Percentiles rank a stretch among this genome's conserved stretches.
These are phyloP conservation scores for Rhodinocichla rosea DNA, from an alignment of 2,113 vertebrate species.

Conservation along the genomic window DNA sequence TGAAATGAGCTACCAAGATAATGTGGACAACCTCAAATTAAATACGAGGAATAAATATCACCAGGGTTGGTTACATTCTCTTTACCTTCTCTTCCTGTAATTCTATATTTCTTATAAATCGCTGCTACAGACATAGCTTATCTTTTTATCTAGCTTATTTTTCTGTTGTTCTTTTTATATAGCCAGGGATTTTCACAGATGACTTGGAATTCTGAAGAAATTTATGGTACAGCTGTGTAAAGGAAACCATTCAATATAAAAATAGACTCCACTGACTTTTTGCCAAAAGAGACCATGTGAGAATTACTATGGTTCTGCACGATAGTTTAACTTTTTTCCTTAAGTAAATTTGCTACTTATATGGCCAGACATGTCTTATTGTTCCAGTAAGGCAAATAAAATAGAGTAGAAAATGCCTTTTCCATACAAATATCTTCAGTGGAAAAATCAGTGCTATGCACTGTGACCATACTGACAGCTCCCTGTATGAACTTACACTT, in stretches of 20 bases:
- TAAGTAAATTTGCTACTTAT: not conserved
- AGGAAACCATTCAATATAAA: not conserved
- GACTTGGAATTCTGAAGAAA: not conserved
- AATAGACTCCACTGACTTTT: constrained; percentile 2
- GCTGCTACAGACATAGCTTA: not conserved
- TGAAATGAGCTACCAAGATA: constrained; percentile 41
- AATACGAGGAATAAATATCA: constrained; percentile 52
- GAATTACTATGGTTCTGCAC: constrained; percentile 53
- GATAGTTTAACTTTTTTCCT: not conserved
- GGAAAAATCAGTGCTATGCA: not conserved
- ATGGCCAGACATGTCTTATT: not conserved
- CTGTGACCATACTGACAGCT: not conserved
- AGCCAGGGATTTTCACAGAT: not conserved
- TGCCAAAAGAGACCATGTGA: constrained; percentile 29
- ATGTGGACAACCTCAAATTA: constrained; percentile 13
- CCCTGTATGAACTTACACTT: not conserved
- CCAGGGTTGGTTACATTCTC: not conserved
- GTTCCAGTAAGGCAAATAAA: not conserved
- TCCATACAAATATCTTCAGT: not conserved
- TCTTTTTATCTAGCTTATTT: not conserved
- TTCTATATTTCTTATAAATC: not conserved
- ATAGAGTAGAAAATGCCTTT: not conserved
- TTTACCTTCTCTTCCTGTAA: not conserved
- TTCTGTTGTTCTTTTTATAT: not conserved
- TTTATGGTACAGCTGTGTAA: not conserved